Evolutionary conservation across 2,113 vertebrate genomes (phyloP).

Genomic region (Poecilia latipinna): DNA sequence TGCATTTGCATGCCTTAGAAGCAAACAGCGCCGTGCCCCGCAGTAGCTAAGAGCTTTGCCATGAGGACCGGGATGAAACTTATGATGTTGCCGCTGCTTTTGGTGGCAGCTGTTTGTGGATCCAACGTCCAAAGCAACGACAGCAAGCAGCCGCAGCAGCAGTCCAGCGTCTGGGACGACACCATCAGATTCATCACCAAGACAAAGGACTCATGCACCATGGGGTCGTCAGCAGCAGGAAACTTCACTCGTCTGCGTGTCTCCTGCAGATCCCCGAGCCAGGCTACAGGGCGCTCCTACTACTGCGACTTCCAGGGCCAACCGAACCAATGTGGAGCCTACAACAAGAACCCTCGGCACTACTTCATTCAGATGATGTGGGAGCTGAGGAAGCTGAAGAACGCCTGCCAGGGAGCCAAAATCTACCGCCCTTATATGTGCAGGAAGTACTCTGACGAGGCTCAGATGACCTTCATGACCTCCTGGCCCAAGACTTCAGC

Average conservation of each 20-base stretch:
- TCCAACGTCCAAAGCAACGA: slow-evolving; percentile 72
- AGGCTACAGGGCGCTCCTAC: slow-evolving; percentile 72
- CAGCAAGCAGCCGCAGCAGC: slow-evolving; percentile 36
- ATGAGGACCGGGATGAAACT: slow-evolving; percentile 73
- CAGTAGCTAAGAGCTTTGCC: slow-evolving; percentile 16
- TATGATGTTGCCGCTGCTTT: slow-evolving; percentile 69
- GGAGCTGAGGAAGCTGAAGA: slow-evolving; percentile 80
- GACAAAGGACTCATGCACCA: slow-evolving; percentile 82
- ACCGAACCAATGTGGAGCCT: slow-evolving; percentile 82
- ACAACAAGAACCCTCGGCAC: slow-evolving; percentile 82
- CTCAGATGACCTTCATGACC: slow-evolving; percentile 79
- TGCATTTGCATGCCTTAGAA: not conserved
- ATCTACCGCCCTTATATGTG: slow-evolving; percentile 82
- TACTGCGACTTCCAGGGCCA: slow-evolving; percentile 87
- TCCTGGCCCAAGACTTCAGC: slow-evolving; percentile 73
- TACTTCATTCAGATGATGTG: slow-evolving; percentile 86
- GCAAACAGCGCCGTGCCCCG: slow-evolving; percentile 9
- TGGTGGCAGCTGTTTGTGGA: slow-evolving; percentile 63
- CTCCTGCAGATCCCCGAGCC: slow-evolving; percentile 77
- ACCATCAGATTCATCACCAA: slow-evolving; percentile 84
- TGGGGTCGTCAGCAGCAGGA: slow-evolving; percentile 73
- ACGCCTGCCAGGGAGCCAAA: slow-evolving; percentile 81
- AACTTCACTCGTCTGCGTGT: slow-evolving; percentile 82
- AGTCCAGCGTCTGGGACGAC: slow-evolving; percentile 78
- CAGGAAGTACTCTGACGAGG: slow-evolving; percentile 78